Base-by-base conservation (phyloP, 2,888 invertebrate genomes). In the Laspeyria flexula region DNA sequence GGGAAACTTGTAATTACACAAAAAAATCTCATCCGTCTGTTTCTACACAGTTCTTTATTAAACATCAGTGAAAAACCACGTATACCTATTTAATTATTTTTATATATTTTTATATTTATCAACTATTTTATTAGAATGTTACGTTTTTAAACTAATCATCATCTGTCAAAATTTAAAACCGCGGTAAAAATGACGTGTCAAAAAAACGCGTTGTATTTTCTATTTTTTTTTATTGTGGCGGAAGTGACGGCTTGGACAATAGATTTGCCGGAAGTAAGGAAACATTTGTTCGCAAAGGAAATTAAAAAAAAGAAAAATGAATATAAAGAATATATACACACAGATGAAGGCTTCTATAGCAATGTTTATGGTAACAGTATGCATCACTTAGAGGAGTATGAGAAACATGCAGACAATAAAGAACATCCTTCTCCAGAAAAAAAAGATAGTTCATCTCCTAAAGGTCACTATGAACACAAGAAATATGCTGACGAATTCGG, bases 201-300 rank as follows among this genome's bases (percentile, higher is more conserved):
- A 52, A 71, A 60, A 39, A 53, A 55, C 38, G 71, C 61, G 53
- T 58, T 76, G 46, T 18, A 62, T 34, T 61, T 66, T 41, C 21
- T 77, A 15, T 33, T 79, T 46, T 59, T 77, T 23, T 66, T 73
- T 35, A 54, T 80, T 31, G 60, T 65, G 43, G 42, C 72, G 43
- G 74, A 79, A 67, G 82, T 83, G 27, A 38, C 71, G 4, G 46
- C 84, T n/a, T 90, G 90, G 90, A 89, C 88, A 0, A 77, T 89
- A 15, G 88, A 90, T 64, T 65, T 89, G 50, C 81, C 82, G 31
- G 85, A 85, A 73, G 81, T 84, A 40, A 71, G 87, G 25, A 81
- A 77, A 42, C 78, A 74, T 55, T 73, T 78, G 46, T 83, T 85
- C 12, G 77, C 81, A 34, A 80, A 76, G 0, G 52, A 58, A 21